These are phyloP conservation scores for Thermophis baileyi DNA, from an alignment of 2,113 vertebrate genomes.

Conservation along the genomic window DNA sequence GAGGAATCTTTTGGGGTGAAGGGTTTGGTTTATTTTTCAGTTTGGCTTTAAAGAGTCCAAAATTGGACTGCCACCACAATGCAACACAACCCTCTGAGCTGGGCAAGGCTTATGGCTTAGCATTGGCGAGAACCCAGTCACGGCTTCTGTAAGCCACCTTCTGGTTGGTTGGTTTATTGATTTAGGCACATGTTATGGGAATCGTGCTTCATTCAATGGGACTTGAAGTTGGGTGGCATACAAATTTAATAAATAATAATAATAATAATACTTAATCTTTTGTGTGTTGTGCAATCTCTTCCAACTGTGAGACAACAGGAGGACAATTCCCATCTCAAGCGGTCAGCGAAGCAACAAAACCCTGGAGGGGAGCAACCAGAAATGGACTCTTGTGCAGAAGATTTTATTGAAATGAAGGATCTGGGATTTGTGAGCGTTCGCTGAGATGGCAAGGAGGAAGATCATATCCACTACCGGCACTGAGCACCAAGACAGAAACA, in stretches of 20 bases:
- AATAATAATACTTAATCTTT: too few relatives aligned
- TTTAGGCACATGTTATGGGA: neutral
- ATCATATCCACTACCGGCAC: neutral
- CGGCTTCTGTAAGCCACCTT: neutral
- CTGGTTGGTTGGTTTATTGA: neutral
- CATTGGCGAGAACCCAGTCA: neutral
- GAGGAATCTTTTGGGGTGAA: neutral
- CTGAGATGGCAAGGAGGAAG: neutral
- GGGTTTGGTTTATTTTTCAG: neutral
- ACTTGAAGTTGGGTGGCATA: too few relatives aligned
- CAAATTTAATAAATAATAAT: too few relatives aligned
- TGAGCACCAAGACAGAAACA: neutral
- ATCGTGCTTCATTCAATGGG: neutral
- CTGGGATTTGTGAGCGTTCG: neutral
- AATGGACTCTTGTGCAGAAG: neutral
- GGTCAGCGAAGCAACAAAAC: neutral
- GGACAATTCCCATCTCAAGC: neutral
- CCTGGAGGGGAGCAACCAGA: neutral
- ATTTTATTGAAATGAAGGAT: neutral
- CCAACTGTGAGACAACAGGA: neutral
- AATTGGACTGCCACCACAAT: neutral
- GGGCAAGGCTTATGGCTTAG: neutral
- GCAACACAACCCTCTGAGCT: rapidly evolving
- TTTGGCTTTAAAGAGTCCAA: neutral
- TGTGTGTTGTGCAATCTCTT: neutral